Percentiles rank a stretch among this genome's conserved stretches.
These are phyloP conservation scores for Schizotus pectinicornis DNA, from an alignment of 2,888 invertebrate genomes.

Conservation along the genomic window DNA sequence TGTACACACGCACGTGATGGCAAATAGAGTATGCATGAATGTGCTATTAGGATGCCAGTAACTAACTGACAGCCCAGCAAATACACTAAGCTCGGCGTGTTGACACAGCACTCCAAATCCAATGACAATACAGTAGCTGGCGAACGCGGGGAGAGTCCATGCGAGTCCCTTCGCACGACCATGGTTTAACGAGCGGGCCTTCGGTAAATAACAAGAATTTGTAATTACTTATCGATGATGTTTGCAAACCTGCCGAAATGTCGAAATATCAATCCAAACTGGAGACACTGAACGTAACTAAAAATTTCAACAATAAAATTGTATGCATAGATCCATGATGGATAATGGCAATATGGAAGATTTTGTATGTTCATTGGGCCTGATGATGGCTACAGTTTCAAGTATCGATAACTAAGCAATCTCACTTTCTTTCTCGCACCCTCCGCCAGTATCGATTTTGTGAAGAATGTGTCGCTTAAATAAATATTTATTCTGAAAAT, in stretches of 20 bases:
- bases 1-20: constrained; percentile 15
- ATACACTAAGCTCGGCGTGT: constrained; percentile 56
- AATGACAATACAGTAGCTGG: constrained; percentile 59
- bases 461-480: constrained; percentile 40
- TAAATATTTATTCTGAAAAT: constrained; percentile 59
- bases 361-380: too few relatives aligned
- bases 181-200: constrained; percentile 20
- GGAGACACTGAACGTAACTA: not conserved
- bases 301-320: too few relatives aligned
- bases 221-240: constrained; percentile 41
- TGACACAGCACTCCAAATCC: constrained; percentile 59
- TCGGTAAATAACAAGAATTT: constrained; percentile 45
- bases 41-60: constrained; percentile 30
- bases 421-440: constrained; percentile 11
- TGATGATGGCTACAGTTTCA: not conserved
- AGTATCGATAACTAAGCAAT: not conserved
- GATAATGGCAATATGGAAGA: too few relatives aligned
- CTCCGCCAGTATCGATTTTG: constrained; percentile 24
- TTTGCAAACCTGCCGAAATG: too few relatives aligned
- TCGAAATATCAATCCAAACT: not conserved
- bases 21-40: constrained; percentile 27
- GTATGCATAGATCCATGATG: too few relatives aligned
- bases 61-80: constrained; percentile 55
- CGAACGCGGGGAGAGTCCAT: constrained; percentile 31
- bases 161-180: not conserved